Percentiles rank a stretch among this genome's conserved stretches.
Evolutionary conservation across 2,797 vertebrate species (phyloP).

Genomic region (Capromys pilorides): DNA sequence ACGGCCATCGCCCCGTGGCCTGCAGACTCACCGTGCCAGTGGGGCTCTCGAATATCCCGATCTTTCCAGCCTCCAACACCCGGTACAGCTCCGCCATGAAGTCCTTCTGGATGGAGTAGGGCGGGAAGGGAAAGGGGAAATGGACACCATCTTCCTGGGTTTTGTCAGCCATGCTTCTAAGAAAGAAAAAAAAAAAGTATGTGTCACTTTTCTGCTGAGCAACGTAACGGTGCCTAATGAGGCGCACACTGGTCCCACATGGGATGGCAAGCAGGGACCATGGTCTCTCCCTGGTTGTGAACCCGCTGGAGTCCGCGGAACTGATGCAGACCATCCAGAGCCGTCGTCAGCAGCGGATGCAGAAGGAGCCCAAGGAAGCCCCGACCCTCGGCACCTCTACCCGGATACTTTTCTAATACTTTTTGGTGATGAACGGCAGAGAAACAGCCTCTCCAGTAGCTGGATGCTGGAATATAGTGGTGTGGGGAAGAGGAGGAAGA

Average conservation of each 20-base stretch:
- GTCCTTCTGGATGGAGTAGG: constrained; percentile 94
- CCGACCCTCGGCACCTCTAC: background rate
- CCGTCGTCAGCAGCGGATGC: background rate
- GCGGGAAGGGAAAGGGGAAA: constrained; percentile 95
- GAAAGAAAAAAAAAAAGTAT: background rate
- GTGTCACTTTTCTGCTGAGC: background rate
- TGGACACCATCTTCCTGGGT: constrained; percentile 16
- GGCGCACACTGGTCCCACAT: background rate
- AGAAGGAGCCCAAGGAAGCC: background rate
- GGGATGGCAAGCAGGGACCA: background rate
- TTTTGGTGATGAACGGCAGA: background rate
- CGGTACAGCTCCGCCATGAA: constrained; percentile 94
- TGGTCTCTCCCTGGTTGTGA: background rate
- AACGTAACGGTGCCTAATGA: background rate
- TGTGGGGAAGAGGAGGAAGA: background rate
- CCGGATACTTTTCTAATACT: background rate
- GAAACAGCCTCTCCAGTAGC: background rate
- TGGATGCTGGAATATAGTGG: background rate
- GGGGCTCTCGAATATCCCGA: constrained; percentile 98
- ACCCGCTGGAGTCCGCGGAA: background rate
- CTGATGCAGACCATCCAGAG: rapidly evolving
- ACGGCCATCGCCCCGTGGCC: rapidly evolving
- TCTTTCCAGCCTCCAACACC: constrained; percentile 91
- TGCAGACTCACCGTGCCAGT: constrained; percentile 93
- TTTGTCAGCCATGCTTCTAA: constrained; percentile 82